Base-by-base conservation (phyloP, 2,113 vertebrate species). In the Microcebus murinus region DNA sequence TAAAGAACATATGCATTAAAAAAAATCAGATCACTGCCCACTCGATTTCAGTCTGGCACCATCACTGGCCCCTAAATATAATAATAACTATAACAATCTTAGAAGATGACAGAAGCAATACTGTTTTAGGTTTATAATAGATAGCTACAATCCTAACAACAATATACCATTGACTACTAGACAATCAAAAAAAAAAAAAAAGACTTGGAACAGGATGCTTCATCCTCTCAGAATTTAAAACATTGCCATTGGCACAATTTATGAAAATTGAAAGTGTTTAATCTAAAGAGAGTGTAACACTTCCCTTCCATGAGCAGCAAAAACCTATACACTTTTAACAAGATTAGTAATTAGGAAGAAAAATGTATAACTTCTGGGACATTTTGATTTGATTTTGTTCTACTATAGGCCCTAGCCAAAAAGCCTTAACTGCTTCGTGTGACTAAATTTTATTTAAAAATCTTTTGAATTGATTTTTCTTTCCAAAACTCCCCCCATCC, bases 191-290 rank as follows among this genome's bases (percentile, higher is more conserved):
- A 91, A 97, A 94, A n/a, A n/a, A n/a, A 98, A 81, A 92, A 97
- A 97, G 77, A 98, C 97, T 97, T 98, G 96, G 57, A 91, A 94
- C 94, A 97, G 96, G 93, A 68, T 21, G 68, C 88, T 98, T 97
- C 97, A 97, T 97, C 97, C 97, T 96, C 96, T 42, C 93, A 96
- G 97, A 98, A 98, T 98, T 98, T 93, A 94, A 97, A 98, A 98
- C 97, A 93, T 98, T 98, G 98, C 97, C 95, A 91, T 94, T 96
- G 98, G 98, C 97, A 97, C 98, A 97, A 97, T 98, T 98, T 98
- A 98, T 98, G 98, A 98, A 98, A 98, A 99, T 97, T 95, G 92
- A 97, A 98, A 98, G 96, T 95, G 97, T 94, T 98, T 97, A 96
- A 90, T 94, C 97, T 97, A 98, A 98, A 98, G 85, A 95, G 79